Evolutionary conservation across 2,888 invertebrate species (phyloP), one percentile per base, ranked within the genome.

Genomic region (Apodemia duryi): DNA sequence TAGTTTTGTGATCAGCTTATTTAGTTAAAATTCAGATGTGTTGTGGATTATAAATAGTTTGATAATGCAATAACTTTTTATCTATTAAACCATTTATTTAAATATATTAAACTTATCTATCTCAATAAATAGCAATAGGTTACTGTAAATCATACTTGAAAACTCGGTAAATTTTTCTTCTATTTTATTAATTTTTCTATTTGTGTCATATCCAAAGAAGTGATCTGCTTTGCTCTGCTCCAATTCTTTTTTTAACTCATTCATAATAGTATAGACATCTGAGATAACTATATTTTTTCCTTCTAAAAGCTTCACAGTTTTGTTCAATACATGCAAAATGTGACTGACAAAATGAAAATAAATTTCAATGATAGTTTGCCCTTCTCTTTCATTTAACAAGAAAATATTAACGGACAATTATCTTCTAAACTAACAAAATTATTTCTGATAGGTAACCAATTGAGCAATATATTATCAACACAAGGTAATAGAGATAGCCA

Each of bases 341-440:
- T 72, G 70, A 61, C 69, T 71, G 6, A 66, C 65, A 63, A 63
- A 70, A 69, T 66, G 68, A 7, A 69, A 63, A 49, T 68, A 72
- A 66, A 67, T 67, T 63, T 68, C 62, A 67, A 71, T 65, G 51
- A 66, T n/a, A n/a, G n/a, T n/a, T n/a, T n/a, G n/a, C n/a, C n/a
- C 10, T 51, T 60, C 41, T 49, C 62, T 63, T 41, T 68, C 57
- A 67, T 66, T 66, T 38, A 73, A 28, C 63, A 67, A 65, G 9
- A 74, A 68, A 61, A 73, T 13, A 65, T 72, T 72, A 64, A 11
- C 71, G 73, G 71, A 63, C 74, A 73, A 49, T 70, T 62, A 29
- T 67, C 69, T 32, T 69, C 70, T 46, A 72, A 66, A 71, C 70
- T 72, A 54, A 69, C 21, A 70, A 75, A 73, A 65, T 73, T 74